Evolutionary conservation across 2,888 invertebrate genomes (phyloP), one percentile per base, ranked within the genome.

Genomic region (Apantesis nais): DNA sequence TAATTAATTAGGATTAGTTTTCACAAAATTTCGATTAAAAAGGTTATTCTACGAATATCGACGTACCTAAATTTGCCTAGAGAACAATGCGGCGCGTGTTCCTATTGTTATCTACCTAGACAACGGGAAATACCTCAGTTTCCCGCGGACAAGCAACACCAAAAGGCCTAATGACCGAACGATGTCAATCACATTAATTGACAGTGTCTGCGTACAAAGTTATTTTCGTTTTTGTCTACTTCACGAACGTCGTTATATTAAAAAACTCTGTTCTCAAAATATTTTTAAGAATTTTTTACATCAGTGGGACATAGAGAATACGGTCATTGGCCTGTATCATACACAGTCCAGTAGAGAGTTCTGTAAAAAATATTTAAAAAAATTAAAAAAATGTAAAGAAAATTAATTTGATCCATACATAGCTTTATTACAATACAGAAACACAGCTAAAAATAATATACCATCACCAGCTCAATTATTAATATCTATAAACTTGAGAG

Each of bases 181-280:
- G 87, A 85, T 92, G 93, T 94, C 94, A 93, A 94, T 94, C 94
- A 93, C 91, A 90, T 88, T 94, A 93, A 94, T 94, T 94, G 94
- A 93, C 94, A 92, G 90, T 84, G 86, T 87, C 90, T 88, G 89
- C 86, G 78, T 65, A 79, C 68, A 69, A 74, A 74, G 82, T 75
- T 83, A 83, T 85, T 84, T 84, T 82, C 74, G 84, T 77, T 73
- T 74, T 78, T 78, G 75, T 79, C 73, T 76, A 80, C 78, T 79
- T 77, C 71, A 71, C 77, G 75, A 63, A 78, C 67, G 70, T 75
- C 75, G 73, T 75, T 74, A 78, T 74, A 68, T 74, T 67, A 77
- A 79, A 76, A 71, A 77, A 70, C 62, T 63, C 63, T 67, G 64
- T 67, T 67, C 63, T 62, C 67, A 70, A 41, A 58, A 39, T 66